These are phyloP conservation scores for Drosophila subquinaria DNA, from an alignment of 2,888 invertebrate species.

Conservation along the genomic window DNA sequence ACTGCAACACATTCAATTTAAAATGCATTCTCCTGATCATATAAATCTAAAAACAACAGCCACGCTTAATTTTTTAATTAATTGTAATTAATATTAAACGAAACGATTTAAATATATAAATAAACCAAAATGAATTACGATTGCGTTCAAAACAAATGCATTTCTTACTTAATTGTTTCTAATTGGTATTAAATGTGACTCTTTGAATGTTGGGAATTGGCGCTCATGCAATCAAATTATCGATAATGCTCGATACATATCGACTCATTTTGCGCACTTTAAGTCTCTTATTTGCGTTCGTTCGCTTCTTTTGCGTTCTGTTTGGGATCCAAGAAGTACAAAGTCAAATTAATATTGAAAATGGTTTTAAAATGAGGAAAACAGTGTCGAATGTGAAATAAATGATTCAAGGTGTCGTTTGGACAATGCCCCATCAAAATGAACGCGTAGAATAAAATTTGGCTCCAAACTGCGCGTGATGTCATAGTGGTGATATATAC, in stretches of 20 bases:
- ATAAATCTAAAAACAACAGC: conserved; percentile 67
- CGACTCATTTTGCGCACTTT: conserved; percentile 31
- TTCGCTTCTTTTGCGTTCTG: conserved; percentile 45
- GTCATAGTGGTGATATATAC: conserved; percentile 57
- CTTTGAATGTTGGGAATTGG: not conserved
- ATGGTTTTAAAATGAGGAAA: conserved; percentile 20
- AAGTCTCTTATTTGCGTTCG: conserved; percentile 30
- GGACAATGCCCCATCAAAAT: conserved; percentile 9
- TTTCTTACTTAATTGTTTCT: not conserved
- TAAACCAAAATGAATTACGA: conserved; percentile 54
- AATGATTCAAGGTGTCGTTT: conserved; percentile 20
- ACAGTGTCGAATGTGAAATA: conserved; percentile 20
- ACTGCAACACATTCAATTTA: conserved; percentile 72
- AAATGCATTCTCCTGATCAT: conserved; percentile 72
- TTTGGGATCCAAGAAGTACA: conserved; percentile 46
- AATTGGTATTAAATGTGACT: conserved; percentile 1
- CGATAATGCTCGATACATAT: conserved; percentile 34
- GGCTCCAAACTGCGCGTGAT: conserved; percentile 57
- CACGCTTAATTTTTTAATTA: conserved; percentile 79
- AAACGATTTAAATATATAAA: conserved; percentile 72
- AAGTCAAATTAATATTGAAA: conserved; percentile 33
- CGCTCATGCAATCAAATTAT: conserved; percentile 13
- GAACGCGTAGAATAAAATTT: conserved; percentile 24
- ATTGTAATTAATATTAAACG: conserved; percentile 77
- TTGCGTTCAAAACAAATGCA: conserved; percentile 22